Conservation (phyloP, 1,140 invertebrate genomes). For the Heliconius melpomene region DNA sequence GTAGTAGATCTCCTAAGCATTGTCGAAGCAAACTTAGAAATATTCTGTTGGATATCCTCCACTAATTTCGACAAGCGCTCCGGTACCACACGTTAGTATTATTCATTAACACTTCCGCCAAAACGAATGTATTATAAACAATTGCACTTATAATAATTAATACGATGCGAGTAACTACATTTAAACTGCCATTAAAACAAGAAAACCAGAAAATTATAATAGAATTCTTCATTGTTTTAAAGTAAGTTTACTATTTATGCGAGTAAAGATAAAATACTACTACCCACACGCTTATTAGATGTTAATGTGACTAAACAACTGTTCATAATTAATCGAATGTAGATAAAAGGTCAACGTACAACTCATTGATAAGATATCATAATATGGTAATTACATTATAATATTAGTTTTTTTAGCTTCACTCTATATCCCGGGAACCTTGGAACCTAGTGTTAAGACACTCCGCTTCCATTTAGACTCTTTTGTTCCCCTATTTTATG, state of each 20-base stretch:
- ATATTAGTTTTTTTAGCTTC: not conserved
- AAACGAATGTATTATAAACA: constrained; percentile 65
- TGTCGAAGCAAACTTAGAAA: constrained; percentile 37
- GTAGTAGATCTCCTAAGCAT: constrained; percentile 37
- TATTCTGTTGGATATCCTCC: constrained; percentile 33
- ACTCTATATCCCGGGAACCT: too few species aligned
- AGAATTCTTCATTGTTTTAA: not conserved
- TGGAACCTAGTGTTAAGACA: too few species aligned
- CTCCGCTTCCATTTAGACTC: too few species aligned
- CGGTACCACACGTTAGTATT: constrained; percentile 61
- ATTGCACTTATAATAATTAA: constrained; percentile 62
- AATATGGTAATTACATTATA: constrained; percentile 3
- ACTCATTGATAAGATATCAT: constrained; percentile 27
- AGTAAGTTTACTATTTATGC: not conserved
- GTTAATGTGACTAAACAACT: not conserved
- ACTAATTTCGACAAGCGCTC: constrained; percentile 52
- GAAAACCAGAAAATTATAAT: constrained; percentile 38
- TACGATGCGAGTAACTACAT: constrained; percentile 55
- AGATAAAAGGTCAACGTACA: constrained; percentile 22
- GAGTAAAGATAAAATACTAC: not conserved
- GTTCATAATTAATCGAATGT: constrained; percentile 13
- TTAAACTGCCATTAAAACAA: constrained; percentile 52
- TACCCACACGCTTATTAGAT: constrained; percentile 13
- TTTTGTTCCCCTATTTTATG: too few species aligned
- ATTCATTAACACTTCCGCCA: constrained; percentile 68